Evolutionary conservation across 2,888 invertebrate species (phyloP).

Genomic region (Acanthoscelides obtectus): DNA sequence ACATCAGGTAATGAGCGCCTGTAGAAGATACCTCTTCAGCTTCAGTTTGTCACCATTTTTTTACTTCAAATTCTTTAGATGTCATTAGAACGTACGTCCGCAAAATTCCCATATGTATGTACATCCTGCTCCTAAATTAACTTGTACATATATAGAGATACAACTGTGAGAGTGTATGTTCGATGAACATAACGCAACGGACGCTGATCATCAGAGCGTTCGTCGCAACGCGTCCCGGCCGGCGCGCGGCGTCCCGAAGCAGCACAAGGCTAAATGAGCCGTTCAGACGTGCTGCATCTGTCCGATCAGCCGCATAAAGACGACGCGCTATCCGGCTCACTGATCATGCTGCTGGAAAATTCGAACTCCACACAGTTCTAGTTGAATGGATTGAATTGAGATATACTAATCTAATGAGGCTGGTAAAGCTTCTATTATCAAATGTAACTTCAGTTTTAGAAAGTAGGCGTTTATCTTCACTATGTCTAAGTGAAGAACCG

Average conservation of each 20-base stretch:
- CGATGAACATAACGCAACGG: not conserved
- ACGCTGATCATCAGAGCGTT: not conserved
- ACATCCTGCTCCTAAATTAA: not conserved
- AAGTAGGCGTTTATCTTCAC: no score
- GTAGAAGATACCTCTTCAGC: no score
- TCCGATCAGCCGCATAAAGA: not conserved
- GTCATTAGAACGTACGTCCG: no score
- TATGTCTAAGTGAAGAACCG: no score
- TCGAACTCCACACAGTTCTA: not conserved
- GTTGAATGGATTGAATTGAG: not conserved
- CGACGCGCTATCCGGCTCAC: not conserved
- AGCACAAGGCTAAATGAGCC: not conserved
- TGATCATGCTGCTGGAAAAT: not conserved
- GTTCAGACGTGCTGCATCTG: not conserved
- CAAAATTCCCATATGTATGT: no score
- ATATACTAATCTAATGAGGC: not conserved
- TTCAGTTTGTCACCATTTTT: no score
- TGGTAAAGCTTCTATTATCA: no score
- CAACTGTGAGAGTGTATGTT: not conserved
- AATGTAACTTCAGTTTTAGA: no score
- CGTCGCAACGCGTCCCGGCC: no score
- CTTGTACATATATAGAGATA: not conserved
- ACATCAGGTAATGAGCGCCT: no score
- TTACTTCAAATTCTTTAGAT: no score
- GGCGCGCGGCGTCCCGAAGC: not conserved